Evolutionary conservation across 2,113 vertebrate species (phyloP), one percentile per base, ranked within the genome.

Genomic region (Addax nasomaculatus): DNA sequence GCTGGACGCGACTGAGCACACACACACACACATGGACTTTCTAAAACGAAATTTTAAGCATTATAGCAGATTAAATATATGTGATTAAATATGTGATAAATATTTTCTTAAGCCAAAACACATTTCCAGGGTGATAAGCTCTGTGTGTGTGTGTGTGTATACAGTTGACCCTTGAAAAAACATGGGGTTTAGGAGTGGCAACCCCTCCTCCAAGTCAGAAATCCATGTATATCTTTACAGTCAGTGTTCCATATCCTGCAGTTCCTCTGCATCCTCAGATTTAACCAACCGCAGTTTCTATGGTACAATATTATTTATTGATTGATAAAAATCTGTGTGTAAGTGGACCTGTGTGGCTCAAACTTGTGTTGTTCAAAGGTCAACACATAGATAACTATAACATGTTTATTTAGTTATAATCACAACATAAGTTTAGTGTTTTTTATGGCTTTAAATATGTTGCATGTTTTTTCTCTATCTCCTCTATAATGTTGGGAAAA

Each of bases 391-490:
- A 67, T 64, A 90, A 85, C n/a, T 67, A 80, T 58, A 87, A 80
- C 27, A 9, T 94, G 27, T 89, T 53, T 86, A 62, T 95, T 14
- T 83, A 62, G 7, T 62, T 94, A 92, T 39, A 47, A 78, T 83
- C 30, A 87, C 49, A 90, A 17, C 30, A 14, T 89, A 19, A 92
- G 19, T 55, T 55, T 76, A 70, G 19, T 85, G 85, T 57, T 60
- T 92, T 96, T 88, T 92, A 58, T 51, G 57, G 83, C 36, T 96
- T 93, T 58, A 78, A 76, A 95, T 78, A 88, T 62, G 30, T 85
- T 79, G 49, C 36, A 64, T 64, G 60, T 64, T 84, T 89, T 85
- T 85, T 84, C 58, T 95, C 47, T 78, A 12, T 76, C 39, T 94
- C 64, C 80, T 96, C 51, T 79, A 23, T 87, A 78, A 90, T 67